Conservation (phyloP, 2,888 invertebrate genomes). For the Pseudolycoriella hygida region DNA sequence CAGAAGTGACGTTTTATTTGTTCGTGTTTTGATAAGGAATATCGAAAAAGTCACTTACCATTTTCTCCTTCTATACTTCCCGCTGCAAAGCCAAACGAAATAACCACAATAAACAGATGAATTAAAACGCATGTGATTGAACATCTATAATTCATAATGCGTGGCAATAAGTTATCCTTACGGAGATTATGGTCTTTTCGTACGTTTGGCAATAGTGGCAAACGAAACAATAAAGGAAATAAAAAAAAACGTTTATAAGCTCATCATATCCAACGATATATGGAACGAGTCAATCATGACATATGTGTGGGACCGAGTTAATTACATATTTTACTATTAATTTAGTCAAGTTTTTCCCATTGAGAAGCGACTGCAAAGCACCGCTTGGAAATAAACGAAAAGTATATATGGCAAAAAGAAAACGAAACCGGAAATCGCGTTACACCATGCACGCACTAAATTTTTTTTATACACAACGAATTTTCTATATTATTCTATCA, state of each 20-base stretch:
- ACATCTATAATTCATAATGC: conserved; percentile 2
- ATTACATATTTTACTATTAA: neutral
- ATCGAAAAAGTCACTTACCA: no score
- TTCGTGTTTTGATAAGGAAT: no score
- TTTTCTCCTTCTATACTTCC: conserved; percentile 2
- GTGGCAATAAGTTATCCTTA: neutral
- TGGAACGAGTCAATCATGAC: no score
- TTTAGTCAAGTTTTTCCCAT: neutral
- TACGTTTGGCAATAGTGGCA: no score
- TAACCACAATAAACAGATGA: neutral
- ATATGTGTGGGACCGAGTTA: neutral
- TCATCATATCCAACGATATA: no score
- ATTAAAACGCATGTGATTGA: neutral
- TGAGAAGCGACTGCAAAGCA: neutral
- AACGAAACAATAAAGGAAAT: no score
- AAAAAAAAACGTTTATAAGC: no score
- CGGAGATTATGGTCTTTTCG: neutral
- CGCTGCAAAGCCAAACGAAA: neutral
- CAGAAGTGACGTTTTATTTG: no score
- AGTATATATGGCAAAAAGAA: no score
- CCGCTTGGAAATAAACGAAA: neutral
- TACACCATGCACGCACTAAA: no score
- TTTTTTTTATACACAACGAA: neutral
- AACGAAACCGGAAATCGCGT: no score
- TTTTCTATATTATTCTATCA: conserved; percentile 2